Percentiles rank a stretch among this genome's conserved stretches.
Evolutionary conservation across 2,797 vertebrate species (phyloP).

Genomic region (Sitta carolinensis): DNA sequence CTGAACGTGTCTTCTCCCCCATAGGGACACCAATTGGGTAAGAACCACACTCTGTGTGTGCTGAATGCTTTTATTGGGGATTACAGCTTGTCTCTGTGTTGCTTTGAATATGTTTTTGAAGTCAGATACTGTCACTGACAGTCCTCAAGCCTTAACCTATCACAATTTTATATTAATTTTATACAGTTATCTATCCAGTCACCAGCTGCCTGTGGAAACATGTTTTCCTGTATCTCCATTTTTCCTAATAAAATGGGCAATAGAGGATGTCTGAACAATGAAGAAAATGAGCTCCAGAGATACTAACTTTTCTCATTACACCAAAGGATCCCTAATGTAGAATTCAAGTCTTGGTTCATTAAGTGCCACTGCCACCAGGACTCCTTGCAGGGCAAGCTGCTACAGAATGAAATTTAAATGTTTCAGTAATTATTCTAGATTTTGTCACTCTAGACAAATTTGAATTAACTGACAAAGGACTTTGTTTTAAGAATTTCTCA

Average conservation of each 20-base stretch:
- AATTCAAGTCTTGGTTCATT: neutral
- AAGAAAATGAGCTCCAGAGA: neutral
- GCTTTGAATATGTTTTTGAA: neutral
- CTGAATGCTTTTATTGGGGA: neutral
- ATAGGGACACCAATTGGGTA: accelerated
- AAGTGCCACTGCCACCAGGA: neutral
- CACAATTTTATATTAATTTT: neutral
- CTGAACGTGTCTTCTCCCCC: too few relatives aligned
- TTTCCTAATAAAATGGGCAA: neutral
- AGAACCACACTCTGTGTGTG: neutral
- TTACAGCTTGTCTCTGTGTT: neutral
- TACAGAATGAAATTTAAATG: neutral
- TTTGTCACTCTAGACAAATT: neutral
- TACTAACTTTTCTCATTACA: neutral
- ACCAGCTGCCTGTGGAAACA: neutral
- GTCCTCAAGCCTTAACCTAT: neutral
- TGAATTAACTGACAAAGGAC: neutral
- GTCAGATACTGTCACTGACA: neutral
- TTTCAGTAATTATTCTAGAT: neutral
- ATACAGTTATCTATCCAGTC: neutral
- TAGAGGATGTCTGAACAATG: neutral
- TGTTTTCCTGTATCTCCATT: neutral
- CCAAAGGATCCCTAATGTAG: neutral
- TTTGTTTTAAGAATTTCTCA: neutral
- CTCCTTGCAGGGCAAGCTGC: neutral